Evolutionary conservation across 2,888 invertebrate species (phyloP), one percentile per base, ranked within the genome.

Genomic region (Cantharis flavilabris): DNA sequence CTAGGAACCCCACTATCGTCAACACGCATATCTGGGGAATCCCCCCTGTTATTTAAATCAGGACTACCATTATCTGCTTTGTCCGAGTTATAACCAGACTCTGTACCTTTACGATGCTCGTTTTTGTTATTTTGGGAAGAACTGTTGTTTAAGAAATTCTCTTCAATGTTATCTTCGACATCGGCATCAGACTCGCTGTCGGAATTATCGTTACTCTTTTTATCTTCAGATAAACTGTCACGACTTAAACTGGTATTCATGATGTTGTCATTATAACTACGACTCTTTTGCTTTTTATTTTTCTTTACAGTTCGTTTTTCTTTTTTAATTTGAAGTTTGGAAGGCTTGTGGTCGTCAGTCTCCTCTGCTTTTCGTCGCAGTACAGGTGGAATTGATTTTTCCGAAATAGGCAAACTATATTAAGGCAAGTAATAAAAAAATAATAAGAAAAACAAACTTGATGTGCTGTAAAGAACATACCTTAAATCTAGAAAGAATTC

Each of bases 401-500:
- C 93, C 70, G 93, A 93, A 18, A 98, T 95, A 0, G 98, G 98
- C 79, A 99, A 91, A 78, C 98, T 98, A 71, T n/a, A 75, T 49
- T 49, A n/a, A 7, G n/a, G 7, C 0, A 49, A 49, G n/a, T 49
- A 69, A 49, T 3, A 65, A 30, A 1, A 11, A 3, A 0, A 9
- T 9, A 9, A 26, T 11, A 3, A 30, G 0, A 20, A 30, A 30
- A 30, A 10, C 28, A 13, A 33, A 11, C 33, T 33, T 13, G 10
- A 30, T 30, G 3, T 33, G 13, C 3, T 33, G 13, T 13, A 33
- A 33, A 33, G 0, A 10, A 33, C 67, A 77, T 78, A 87, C 86
- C 87, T 88, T 81, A 99, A 91, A 89, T 99, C 99, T 73, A 98
- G 90, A 89, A 99, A 99, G 84, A 95, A 95, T 88, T 99, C 99